A percentile compares a stretch with the other conserved stretches of the same genome.
Evolutionary conservation across 2,888 invertebrate genomes (phyloP).

Genomic region (Pristionchus maxplancki): DNA sequence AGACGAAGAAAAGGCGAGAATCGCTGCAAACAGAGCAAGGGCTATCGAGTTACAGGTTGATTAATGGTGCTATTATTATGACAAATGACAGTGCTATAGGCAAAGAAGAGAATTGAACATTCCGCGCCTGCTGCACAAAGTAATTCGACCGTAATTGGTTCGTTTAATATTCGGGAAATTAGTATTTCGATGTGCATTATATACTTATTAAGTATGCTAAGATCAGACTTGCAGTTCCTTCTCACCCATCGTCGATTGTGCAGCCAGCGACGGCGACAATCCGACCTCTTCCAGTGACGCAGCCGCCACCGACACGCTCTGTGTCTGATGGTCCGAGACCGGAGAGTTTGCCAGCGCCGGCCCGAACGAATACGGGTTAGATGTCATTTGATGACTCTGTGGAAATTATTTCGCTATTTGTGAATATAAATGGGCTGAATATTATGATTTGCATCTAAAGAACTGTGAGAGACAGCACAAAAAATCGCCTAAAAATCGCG

Average conservation of each 20-base stretch:
- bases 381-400: no score
- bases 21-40: conserved; percentile 56
- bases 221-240: not conserved
- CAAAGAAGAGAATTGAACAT: not conserved
- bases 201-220: no score
- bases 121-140: not conserved
- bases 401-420: no score
- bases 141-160: not conserved
- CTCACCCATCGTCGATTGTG: not conserved
- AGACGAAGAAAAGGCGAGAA: conserved; percentile 54
- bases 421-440: no score
- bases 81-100: not conserved
- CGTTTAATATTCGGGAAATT: no score
- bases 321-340: not conserved
- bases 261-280: not conserved
- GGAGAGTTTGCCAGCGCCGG: not conserved
- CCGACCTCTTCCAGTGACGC: not conserved
- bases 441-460: no score
- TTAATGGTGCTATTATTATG: not conserved
- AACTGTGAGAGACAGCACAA: no score
- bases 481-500: no score
- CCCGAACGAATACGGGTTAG: not conserved
- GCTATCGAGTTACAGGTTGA: conserved; percentile 44
- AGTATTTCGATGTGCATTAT: no score
- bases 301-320: not conserved